A percentile compares a stretch with the other conserved stretches of the same genome.
Evolutionary conservation across 2,113 vertebrate genomes (phyloP).

Genomic region (Desmodus rotundus): DNA sequence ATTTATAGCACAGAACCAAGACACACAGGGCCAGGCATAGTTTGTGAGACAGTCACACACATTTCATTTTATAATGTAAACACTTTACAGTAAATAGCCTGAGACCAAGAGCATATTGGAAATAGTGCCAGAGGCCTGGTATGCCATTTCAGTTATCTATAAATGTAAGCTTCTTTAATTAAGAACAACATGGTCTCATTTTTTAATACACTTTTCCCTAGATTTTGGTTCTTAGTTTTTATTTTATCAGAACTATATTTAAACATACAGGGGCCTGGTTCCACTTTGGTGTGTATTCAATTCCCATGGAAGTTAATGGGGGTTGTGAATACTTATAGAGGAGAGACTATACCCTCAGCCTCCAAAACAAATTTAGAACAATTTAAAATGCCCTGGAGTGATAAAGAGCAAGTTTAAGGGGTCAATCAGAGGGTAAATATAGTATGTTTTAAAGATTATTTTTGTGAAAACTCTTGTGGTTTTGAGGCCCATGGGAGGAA

Average conservation of each 20-base stretch:
- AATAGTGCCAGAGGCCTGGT: conserved; percentile 41
- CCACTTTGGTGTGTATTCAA: conserved; percentile 39
- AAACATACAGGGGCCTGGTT: neutral
- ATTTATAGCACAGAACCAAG: neutral
- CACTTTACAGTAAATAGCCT: conserved; percentile 54
- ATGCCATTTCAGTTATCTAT: conserved; percentile 18
- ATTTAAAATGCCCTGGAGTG: conserved; percentile 71
- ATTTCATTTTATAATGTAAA: conserved; percentile 50
- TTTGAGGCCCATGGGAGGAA: conserved; percentile 56
- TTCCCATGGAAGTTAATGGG: conserved; percentile 56
- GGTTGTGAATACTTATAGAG: conserved; percentile 57
- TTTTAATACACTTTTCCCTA: neutral
- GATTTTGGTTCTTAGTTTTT: conserved; percentile 53
- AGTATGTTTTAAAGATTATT: conserved; percentile 72
- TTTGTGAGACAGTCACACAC: conserved; percentile 33
- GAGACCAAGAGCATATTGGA: conserved; percentile 52
- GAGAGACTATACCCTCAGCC: conserved; percentile 38
- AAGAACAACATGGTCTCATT: conserved; percentile 35
- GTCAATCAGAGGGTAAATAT: conserved; percentile 70
- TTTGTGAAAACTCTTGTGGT: conserved; percentile 66
- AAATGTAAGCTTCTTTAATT: conserved; percentile 52
- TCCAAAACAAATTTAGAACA: conserved; percentile 73
- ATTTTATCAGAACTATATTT: conserved; percentile 53
- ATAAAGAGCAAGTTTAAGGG: conserved; percentile 62
- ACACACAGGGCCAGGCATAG: neutral